phyloP scores from a whole-genome alignment of 2,113 vertebrate genomes.

The Oplegnathus fasciatus region DNA sequence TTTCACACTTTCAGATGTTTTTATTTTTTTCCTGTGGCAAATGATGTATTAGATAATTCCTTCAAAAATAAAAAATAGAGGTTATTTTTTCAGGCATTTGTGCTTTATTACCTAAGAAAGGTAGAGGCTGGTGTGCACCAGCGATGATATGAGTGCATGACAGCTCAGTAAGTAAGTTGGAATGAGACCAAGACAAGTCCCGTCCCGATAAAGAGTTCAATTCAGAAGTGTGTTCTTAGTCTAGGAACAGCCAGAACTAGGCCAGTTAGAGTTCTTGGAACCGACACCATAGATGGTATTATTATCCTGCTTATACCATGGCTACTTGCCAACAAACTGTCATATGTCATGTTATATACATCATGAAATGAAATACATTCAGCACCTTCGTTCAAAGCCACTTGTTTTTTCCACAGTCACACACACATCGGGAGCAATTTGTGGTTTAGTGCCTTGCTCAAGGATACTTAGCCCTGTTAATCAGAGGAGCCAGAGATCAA shows the following conservation, averaged over 20 bases:
- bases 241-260: not conserved
- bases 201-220: not conserved
- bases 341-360: not conserved
- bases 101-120: constrained; percentile 34
- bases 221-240: not conserved
- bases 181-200: not conserved
- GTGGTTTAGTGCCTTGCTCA: not conserved
- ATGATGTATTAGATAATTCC: constrained; percentile 43
- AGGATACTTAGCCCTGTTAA: not conserved
- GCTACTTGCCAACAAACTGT: not conserved
- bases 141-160: not conserved
- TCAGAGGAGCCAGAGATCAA: not conserved
- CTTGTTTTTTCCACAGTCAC: no score
- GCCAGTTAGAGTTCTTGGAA: not conserved
- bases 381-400: not conserved
- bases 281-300: not conserved
- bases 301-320: not conserved
- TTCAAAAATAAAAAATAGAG: not conserved
- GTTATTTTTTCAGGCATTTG: constrained; percentile 3
- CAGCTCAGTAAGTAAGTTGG: constrained; percentile 19
- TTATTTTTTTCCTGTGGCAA: not conserved
- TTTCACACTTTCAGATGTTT: constrained; percentile 54
- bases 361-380: not conserved
- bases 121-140: constrained; percentile 23
- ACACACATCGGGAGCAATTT: not conserved